Evolutionary conservation across 2,888 invertebrate species (phyloP), one percentile per base, ranked within the genome.

Genomic region (Hydroisotoma schaefferi): DNA sequence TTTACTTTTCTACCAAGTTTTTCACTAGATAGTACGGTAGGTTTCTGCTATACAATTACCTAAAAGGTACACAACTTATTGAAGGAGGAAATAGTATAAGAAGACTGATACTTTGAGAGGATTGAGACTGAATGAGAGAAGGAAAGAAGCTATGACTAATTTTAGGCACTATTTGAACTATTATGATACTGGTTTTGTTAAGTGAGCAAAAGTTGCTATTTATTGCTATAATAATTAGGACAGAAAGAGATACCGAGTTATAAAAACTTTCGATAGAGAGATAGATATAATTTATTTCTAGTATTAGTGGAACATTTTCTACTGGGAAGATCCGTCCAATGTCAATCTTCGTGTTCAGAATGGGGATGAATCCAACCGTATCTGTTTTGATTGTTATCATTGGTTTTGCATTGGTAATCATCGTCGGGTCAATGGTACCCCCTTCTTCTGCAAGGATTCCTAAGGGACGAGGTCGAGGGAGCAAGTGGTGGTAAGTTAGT

Each of bases 401-500:
- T 59, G 66, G 69, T 55, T 67, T 68, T 59, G 53, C 68, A 33
- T 54, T 70, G 47, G 63, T 69, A 58, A 68, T 71, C 58, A 65
- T 71, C 12, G 71, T 67, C n/a, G 71, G 71, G 48, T 67, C 69
- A 29, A 71, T 71, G 70, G 71, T 72, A 43, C 69, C 70, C 43
- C 69, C 70, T 55, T 72, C 72, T 20, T 70, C 70, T 25, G 72
- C 72, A 49, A 58, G 72, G 18, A 69, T 69, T 51, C 70, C 72
- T 6, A 56, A 83, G 73, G 84, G 87, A 76, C 82, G 89, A 76
- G 90, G 90, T 75, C 84, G 89, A 75, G 90, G 91, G 77, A 89
- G 90, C 74, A 90, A 89, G 87, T 91, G 91, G 91, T 91, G 91
- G 90, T 91, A 80, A 82, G 90, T 82, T 18, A 15, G 15, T 33